Percentiles rank a stretch among this genome's conserved stretches.
phyloP scores from a whole-genome alignment of 2,113 vertebrate genomes.

The Polyodon spathula region DNA sequence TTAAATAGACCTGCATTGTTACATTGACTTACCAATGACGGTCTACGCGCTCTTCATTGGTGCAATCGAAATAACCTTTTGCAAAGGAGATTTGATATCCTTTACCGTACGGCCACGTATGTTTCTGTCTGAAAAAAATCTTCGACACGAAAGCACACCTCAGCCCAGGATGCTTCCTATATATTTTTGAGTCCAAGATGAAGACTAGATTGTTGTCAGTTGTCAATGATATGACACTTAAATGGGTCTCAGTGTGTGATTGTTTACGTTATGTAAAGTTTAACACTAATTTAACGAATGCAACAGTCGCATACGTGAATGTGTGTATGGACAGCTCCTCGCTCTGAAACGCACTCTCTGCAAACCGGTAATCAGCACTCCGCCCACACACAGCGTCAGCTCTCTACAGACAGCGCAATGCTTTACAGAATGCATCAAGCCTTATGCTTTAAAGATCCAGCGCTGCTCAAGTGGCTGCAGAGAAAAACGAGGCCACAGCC shows the following conservation, averaged over 20 bases:
- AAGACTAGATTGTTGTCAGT: no score
- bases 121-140: constrained; percentile 5
- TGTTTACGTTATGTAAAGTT: neutral
- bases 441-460: neutral
- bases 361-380: constrained; percentile 18
- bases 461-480: neutral
- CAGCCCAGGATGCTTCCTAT: constrained; percentile 9
- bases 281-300: neutral
- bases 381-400: constrained; percentile 14
- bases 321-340: constrained; percentile 13
- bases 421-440: no score
- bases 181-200: no score
- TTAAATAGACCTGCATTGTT: neutral
- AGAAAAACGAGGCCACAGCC: no score
- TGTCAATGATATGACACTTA: no score
- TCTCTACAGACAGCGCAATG: neutral
- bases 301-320: neutral
- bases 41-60: constrained; percentile 1
- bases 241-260: no score
- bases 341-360: constrained; percentile 3
- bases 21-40: neutral
- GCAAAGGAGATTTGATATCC: neutral
- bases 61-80: neutral
- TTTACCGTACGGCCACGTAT: neutral
- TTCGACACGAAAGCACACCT: constrained; percentile 10